Conservation (phyloP, 1,140 invertebrate species). For the Eumaeus atala region DNA sequence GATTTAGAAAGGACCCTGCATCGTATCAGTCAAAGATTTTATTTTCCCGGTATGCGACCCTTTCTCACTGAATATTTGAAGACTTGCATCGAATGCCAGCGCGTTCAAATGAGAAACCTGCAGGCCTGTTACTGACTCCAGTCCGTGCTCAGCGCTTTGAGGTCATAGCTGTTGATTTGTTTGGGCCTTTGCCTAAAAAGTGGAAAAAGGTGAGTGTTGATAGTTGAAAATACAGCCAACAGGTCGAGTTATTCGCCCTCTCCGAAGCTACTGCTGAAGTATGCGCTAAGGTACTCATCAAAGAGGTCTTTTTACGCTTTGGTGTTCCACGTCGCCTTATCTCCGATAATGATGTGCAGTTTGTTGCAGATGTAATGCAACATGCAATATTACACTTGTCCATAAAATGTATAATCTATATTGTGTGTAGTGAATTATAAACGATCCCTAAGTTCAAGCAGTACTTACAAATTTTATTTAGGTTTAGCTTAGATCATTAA, state of each 20-base stretch:
- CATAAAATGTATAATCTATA: no score
- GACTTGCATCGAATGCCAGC: slow-evolving; percentile 28
- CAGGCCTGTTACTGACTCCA: no score
- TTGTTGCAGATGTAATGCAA: slow-evolving; percentile 30
- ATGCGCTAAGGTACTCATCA: background rate
- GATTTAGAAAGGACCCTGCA: slow-evolving; percentile 31
- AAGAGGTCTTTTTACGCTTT: background rate
- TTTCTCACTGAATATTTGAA: slow-evolving; percentile 30
- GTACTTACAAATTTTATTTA: no score
- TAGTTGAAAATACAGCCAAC: no score
- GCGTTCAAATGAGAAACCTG: slow-evolving; percentile 32
- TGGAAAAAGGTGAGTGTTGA: background rate
- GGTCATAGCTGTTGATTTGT: no score
- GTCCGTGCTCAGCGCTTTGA: slow-evolving; percentile 29
- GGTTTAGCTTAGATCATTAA: no score
- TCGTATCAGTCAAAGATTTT: slow-evolving; percentile 28
- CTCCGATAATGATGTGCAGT: slow-evolving; percentile 21
- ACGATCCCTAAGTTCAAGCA: no score
- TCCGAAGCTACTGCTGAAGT: background rate
- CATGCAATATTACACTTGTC: slow-evolving; percentile 18
- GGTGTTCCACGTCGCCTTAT: no score
- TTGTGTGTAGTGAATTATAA: no score
- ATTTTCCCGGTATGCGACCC: slow-evolving; percentile 32
- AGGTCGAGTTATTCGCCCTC: background rate
- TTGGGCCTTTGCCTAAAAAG: background rate